Evolutionary conservation across 1,140 invertebrate genomes (phyloP).

Genomic region (Oscheius sp.): DNA sequence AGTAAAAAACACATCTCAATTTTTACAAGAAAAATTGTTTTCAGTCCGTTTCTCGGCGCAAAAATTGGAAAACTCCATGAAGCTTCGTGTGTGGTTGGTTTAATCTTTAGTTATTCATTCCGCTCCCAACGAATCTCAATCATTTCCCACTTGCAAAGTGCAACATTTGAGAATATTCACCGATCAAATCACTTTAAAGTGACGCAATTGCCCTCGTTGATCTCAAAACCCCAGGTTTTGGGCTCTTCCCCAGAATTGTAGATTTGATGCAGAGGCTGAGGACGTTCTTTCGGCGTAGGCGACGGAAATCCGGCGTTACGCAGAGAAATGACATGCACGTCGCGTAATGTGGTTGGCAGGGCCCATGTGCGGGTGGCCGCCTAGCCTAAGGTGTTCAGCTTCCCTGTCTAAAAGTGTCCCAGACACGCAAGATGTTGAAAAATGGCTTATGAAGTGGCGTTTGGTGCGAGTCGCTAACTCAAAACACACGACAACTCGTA

Average conservation of each 20-base stretch:
- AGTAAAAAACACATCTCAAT: conserved; percentile 64
- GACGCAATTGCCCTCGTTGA: no score
- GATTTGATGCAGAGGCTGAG: no score
- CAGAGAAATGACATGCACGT: conserved; percentile 9
- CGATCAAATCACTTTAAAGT: background rate
- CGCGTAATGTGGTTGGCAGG: background rate
- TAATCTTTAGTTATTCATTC: conserved; percentile 18
- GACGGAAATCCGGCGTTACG: conserved; percentile 6
- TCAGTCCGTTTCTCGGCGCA: conserved; percentile 71
- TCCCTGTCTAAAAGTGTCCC: no score
- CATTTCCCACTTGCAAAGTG: background rate
- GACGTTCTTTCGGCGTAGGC: background rate
- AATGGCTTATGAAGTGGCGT: no score
- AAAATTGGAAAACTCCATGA: conserved; percentile 92
- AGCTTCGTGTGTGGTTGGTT: conserved; percentile 87
- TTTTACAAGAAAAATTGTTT: conserved; percentile 40
- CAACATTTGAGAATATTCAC: no score
- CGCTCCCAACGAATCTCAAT: background rate
- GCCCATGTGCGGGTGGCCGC: background rate
- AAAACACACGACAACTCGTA: no score
- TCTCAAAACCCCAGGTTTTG: no score
- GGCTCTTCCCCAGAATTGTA: no score
- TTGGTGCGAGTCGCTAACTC: no score
- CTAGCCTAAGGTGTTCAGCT: no score
- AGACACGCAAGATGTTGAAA: no score